phyloP scores from a whole-genome alignment of 2,797 vertebrate species.

The Tolypeutes matacus region DNA sequence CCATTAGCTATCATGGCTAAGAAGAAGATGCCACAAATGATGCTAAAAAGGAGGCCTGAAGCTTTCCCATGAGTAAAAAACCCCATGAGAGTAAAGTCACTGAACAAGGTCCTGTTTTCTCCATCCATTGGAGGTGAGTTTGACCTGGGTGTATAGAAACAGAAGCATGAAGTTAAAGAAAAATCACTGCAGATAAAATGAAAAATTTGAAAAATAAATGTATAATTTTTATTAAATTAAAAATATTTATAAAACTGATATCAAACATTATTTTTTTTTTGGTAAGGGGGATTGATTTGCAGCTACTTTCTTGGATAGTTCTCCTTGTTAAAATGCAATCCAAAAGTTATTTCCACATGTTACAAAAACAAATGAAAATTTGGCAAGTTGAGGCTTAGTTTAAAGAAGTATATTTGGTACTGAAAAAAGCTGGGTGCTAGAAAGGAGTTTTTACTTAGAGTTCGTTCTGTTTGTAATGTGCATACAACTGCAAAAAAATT shows the following conservation, averaged over 20 bases:
- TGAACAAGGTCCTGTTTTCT: constrained; percentile 31
- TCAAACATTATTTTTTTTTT: background rate
- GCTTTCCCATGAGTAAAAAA: constrained; percentile 52
- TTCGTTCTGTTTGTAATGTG: background rate
- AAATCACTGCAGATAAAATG: background rate
- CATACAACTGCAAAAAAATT: background rate
- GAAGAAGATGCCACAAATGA: constrained; percentile 67
- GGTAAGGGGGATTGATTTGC: background rate
- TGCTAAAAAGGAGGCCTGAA: constrained; percentile 59
- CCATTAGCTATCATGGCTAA: constrained; percentile 66
- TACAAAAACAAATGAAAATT: background rate
- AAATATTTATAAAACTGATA: background rate
- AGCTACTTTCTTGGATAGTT: background rate
- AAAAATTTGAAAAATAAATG: background rate
- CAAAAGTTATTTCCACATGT: background rate
- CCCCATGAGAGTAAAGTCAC: constrained; percentile 73
- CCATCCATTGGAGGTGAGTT: constrained; percentile 1
- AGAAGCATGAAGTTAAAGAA: background rate
- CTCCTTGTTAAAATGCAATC: background rate
- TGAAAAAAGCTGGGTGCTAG: background rate
- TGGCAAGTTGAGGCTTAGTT: background rate
- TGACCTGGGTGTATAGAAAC: background rate
- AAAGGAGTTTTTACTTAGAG: background rate
- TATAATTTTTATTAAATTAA: background rate
- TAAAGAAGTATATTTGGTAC: background rate